phyloP scores from a whole-genome alignment of 2,797 vertebrate species.

The Nannoperca obscura region DNA sequence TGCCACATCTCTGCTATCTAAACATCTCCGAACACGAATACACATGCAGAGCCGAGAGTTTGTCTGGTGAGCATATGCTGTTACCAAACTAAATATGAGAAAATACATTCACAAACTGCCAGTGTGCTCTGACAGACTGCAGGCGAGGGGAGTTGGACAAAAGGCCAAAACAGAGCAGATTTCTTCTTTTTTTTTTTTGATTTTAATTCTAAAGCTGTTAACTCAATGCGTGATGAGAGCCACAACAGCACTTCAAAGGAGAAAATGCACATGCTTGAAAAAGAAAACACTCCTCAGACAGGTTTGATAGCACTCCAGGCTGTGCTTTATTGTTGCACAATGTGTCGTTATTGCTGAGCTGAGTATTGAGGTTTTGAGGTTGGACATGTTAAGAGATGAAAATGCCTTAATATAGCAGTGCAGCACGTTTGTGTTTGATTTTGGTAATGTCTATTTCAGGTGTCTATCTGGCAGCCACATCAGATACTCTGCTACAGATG shows the following conservation, averaged over 20 bases:
- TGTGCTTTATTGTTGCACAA: slow-evolving; percentile 66
- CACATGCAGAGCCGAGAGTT: slow-evolving; percentile 63
- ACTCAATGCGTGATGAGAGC: slow-evolving; percentile 44
- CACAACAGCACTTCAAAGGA: slow-evolving; percentile 30
- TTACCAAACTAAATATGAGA: slow-evolving; percentile 77
- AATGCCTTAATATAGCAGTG: slow-evolving; percentile 69
- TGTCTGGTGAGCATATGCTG: slow-evolving; percentile 76
- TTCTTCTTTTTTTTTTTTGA: slow-evolving; percentile 15
- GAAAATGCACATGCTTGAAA: slow-evolving; percentile 56
- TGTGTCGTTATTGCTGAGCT: slow-evolving; percentile 58
- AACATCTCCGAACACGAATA: slow-evolving; percentile 78
- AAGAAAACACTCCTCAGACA: slow-evolving; percentile 53
- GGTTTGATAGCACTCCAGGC: slow-evolving; percentile 53
- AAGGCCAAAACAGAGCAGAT: slow-evolving; percentile 48
- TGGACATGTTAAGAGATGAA: slow-evolving; percentile 73
- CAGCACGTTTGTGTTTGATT: slow-evolving; percentile 68
- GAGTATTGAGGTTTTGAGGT: slow-evolving; percentile 53
- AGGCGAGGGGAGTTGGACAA: slow-evolving; percentile 44
- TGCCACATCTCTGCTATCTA: slow-evolving; percentile 75
- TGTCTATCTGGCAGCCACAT: slow-evolving; percentile 79
- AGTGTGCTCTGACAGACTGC: slow-evolving; percentile 61
- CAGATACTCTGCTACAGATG: slow-evolving; percentile 68
- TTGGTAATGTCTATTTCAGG: slow-evolving; percentile 82
- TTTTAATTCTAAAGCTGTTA: slow-evolving; percentile 59
- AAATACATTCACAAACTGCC: slow-evolving; percentile 78